Conservation (phyloP, 92 coral and sea anemone species). For the Heliopora coerulea region DNA sequence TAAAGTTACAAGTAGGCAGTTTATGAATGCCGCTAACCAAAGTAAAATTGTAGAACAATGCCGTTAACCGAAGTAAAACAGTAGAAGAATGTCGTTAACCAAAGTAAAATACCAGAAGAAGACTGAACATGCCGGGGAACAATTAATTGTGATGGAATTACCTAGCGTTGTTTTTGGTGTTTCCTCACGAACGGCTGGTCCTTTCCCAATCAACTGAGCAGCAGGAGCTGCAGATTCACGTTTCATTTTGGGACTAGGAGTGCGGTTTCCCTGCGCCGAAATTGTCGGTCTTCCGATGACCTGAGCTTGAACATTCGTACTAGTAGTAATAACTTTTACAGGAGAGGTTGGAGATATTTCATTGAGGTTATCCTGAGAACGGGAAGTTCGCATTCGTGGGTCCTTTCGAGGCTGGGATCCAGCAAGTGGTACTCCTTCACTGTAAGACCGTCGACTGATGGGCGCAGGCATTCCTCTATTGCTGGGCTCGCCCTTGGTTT, state of each 20-base stretch:
- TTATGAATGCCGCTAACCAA: too few species aligned
- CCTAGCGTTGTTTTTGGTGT: conserved; percentile 2
- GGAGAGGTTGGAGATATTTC: background rate
- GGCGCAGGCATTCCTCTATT: conserved; percentile 33
- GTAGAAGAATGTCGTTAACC: too few species aligned
- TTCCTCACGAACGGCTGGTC: background rate
- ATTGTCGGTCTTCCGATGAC: background rate
- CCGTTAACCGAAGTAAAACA: too few species aligned
- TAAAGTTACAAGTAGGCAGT: too few species aligned
- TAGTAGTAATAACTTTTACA: conserved; percentile 23
- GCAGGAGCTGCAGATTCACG: conserved; percentile 20
- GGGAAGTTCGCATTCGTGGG: background rate
- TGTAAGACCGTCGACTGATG: conserved; percentile 57
- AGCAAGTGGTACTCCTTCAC: conserved; percentile 74
- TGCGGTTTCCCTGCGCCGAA: background rate
- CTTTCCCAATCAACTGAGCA: conserved; percentile 24
- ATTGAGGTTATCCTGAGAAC: conserved; percentile 27
- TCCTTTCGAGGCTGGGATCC: conserved; percentile 8
- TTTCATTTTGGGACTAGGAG: conserved; percentile 17
- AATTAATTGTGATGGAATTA: too few species aligned
- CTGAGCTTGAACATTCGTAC: conserved; percentile 28
- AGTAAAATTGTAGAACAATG: too few species aligned
- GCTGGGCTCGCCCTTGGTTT: conserved; percentile 84
- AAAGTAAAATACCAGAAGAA: too few species aligned
- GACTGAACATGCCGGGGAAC: too few species aligned